Percentiles rank a stretch among this genome's conserved stretches.
These are phyloP conservation scores for Schmidtea mediterranea DNA, from an alignment of 1,140 invertebrate genomes.

Conservation along the genomic window DNA sequence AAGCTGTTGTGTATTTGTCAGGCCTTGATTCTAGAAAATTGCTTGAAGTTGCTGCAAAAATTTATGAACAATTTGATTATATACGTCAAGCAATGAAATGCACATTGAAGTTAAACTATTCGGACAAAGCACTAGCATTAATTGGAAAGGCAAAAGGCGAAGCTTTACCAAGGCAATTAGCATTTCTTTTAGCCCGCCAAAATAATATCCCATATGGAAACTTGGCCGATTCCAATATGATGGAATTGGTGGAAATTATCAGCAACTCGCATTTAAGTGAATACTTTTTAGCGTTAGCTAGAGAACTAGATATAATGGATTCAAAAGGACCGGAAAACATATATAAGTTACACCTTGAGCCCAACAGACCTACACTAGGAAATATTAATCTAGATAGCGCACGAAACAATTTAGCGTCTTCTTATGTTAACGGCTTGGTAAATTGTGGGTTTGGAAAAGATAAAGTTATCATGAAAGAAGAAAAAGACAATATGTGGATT, in stretches of 20 bases:
- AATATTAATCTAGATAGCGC: too few species aligned
- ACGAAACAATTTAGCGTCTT: conserved; percentile 55
- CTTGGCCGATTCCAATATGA: conserved; percentile 33
- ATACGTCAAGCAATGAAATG: conserved; percentile 69
- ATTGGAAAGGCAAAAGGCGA: neutral
- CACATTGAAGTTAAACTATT: conserved; percentile 77
- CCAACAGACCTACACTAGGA: conserved; percentile 46
- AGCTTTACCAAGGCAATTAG: conserved; percentile 47
- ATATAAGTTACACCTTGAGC: conserved; percentile 51
- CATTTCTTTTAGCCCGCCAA: conserved; percentile 83
- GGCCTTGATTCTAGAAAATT: conserved; percentile 79
- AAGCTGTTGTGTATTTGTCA: conserved; percentile 84
- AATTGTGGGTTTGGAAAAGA: conserved; percentile 46
- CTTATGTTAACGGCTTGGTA: conserved; percentile 65
- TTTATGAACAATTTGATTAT: conserved; percentile 71
- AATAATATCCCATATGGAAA: conserved; percentile 31
- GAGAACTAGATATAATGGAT: conserved; percentile 96
- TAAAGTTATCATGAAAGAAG: conserved; percentile 46
- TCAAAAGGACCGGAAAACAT: conserved; percentile 97
- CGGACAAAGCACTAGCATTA: conserved; percentile 42
- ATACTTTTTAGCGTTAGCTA: conserved; percentile 72
- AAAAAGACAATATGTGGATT: conserved; percentile 31
- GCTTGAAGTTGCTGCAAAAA: conserved; percentile 50
- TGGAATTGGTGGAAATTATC: conserved; percentile 67
- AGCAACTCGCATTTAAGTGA: conserved; percentile 62